phyloP scores from a whole-genome alignment of 2,888 invertebrate species.

The Zele albiditarsus region DNA sequence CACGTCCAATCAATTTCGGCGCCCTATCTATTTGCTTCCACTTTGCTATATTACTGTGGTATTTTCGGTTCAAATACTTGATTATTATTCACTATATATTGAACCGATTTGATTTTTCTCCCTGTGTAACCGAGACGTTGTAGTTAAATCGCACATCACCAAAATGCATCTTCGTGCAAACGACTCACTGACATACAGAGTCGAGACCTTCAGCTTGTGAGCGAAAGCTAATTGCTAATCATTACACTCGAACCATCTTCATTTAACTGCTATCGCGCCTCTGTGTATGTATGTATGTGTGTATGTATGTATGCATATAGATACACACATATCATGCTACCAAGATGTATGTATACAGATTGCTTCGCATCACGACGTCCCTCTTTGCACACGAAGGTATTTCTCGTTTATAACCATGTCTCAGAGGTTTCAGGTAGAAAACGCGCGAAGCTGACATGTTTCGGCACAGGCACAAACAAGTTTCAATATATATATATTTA shows the following conservation, averaged over 20 bases:
- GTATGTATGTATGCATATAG: too few relatives aligned
- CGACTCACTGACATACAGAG: constrained; percentile 35
- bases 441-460: constrained; percentile 21
- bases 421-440: constrained; percentile 36
- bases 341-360: neutral
- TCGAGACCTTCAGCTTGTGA: constrained; percentile 2
- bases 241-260: constrained; percentile 42
- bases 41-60: too few relatives aligned
- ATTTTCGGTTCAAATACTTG: too few relatives aligned
- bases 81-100: too few relatives aligned
- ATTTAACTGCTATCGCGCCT: constrained; percentile 41
- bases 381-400: neutral
- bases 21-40: too few relatives aligned
- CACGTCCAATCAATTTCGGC: too few relatives aligned
- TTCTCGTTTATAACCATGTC: constrained; percentile 5
- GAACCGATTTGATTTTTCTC: too few relatives aligned
- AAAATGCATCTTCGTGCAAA: constrained; percentile 24
- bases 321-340: too few relatives aligned
- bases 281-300: neutral
- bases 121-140: constrained; percentile 15
- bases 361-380: constrained; percentile 18
- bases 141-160: constrained; percentile 9
- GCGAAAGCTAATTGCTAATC: constrained; percentile 62
- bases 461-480: neutral
- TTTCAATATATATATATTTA: constrained; percentile 5